Evolutionary conservation across 1,140 invertebrate species (phyloP).

Genomic region (Battus philenor): DNA sequence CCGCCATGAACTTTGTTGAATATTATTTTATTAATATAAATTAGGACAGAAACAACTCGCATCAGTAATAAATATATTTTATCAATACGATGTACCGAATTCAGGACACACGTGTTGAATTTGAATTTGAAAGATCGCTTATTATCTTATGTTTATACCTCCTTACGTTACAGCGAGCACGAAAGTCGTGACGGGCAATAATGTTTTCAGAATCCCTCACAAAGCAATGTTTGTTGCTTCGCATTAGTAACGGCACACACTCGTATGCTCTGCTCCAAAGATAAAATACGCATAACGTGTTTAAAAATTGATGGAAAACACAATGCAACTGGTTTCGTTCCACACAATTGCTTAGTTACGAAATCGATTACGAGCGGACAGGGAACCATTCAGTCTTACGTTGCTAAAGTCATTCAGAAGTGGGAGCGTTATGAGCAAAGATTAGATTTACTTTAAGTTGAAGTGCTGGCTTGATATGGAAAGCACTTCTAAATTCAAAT

Average conservation of each 20-base stretch:
- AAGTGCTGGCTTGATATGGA: too few relatives aligned
- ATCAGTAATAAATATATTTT: background rate
- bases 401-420: too few relatives aligned
- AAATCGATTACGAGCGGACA: background rate
- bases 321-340: too few relatives aligned
- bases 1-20: background rate
- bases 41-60: too few relatives aligned
- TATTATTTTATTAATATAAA: too few relatives aligned
- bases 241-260: constrained; percentile 25
- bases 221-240: constrained; percentile 15
- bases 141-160: constrained; percentile 25
- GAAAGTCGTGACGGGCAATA: constrained; percentile 50
- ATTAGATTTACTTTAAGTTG: too few relatives aligned
- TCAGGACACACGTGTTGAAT: constrained; percentile 19
- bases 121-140: constrained; percentile 18
- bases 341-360: background rate
- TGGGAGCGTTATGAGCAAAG: too few relatives aligned
- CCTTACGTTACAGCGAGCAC: constrained; percentile 32
- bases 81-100: background rate
- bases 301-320: constrained; percentile 3
- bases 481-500: too few relatives aligned
- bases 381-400: too few relatives aligned
- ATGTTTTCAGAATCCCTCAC: constrained; percentile 27
- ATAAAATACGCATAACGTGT: too few relatives aligned
- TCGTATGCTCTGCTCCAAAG: constrained; percentile 5